A percentile compares a stretch with the other conserved stretches of the same genome.
Evolutionary conservation across 2,113 vertebrate genomes (phyloP).

Genomic region (Ammodytes dubius): DNA sequence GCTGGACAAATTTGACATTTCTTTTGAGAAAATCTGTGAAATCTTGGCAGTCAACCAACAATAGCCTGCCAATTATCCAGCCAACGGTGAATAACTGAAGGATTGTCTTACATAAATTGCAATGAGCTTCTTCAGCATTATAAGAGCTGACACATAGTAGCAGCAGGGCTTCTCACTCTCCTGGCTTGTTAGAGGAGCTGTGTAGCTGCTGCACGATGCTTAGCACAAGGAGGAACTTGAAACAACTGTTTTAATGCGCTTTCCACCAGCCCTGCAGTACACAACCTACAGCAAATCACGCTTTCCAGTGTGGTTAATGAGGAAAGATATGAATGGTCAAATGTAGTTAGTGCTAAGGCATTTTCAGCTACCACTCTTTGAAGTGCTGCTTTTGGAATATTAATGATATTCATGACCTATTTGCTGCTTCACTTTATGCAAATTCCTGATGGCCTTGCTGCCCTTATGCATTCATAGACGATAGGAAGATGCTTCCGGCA

Average conservation of each 20-base stretch:
- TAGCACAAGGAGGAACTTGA: conserved; percentile 60
- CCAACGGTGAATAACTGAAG: conserved; percentile 55
- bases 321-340: conserved; percentile 77
- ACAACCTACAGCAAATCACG: conserved; percentile 70
- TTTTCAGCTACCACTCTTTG: conserved; percentile 73
- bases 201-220: conserved; percentile 41
- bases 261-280: conserved; percentile 53
- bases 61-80: conserved; percentile 74
- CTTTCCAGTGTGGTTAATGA: conserved; percentile 73
- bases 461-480: conserved; percentile 55
- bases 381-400: conserved; percentile 78
- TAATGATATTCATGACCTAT: conserved; percentile 82
- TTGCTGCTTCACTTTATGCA: conserved; percentile 80
- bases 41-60: conserved; percentile 60
- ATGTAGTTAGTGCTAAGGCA: conserved; percentile 71
- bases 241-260: conserved; percentile 70
- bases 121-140: conserved; percentile 61
- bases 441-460: conserved; percentile 76
- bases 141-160: conserved; percentile 48
- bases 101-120: conserved; percentile 59
- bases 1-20: conserved; percentile 57
- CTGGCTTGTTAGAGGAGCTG: conserved; percentile 59
- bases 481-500: conserved; percentile 54
- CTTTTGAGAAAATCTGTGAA: conserved; percentile 52
- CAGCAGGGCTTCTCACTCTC: conserved; percentile 45